Evolutionary conservation across 92 coral and sea anemone species (phyloP), one percentile per base, ranked within the genome.

Genomic region (Phymanthus crucifer): DNA sequence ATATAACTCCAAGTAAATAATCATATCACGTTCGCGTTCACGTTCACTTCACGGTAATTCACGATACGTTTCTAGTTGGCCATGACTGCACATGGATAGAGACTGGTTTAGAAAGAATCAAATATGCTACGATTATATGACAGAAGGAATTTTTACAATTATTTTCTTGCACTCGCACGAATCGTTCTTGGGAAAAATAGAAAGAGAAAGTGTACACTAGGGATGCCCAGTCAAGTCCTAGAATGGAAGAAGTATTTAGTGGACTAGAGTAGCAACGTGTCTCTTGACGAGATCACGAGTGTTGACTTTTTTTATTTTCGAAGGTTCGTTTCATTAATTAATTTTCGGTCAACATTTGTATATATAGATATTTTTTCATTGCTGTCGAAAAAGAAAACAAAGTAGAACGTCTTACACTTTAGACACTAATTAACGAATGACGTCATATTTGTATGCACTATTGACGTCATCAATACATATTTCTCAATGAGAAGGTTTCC

Each of bases 1-100:
- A 77, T 72, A 75, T 58, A 93, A 85, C 29, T 32, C 81, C 2
- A 77, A 77, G 40, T 77, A 77, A 23, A 24, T 38, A 1, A 50
- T 77, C 81, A 77, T 61, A 34, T 34, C 79, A 75, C 72, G 81
- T 38, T 37, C 68, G 1, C 68, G 33, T 7, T 61, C 36, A 61
- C 34, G 31, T 27, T 61, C 68, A 26, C 68, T 24, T 24, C 64
- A 54, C 64, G 64, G 5, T 23, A 54, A 23, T 21, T 54, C 64
- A 61, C 26, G 18, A 36, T 48, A 33, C 33, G 11, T 9, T 61
- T 61, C 68, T 61, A 61, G 68, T 61, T 61, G 68, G 68, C 68
- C 68, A 61, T 61, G 29, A 27, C 26, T 61, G 68, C 68, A 61
- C 68, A 26, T 26, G 13, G 68, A 27, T 5, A 61, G n/a, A 61